Conservation (phyloP, 2,888 invertebrate species). For the Rosalia funebris region DNA sequence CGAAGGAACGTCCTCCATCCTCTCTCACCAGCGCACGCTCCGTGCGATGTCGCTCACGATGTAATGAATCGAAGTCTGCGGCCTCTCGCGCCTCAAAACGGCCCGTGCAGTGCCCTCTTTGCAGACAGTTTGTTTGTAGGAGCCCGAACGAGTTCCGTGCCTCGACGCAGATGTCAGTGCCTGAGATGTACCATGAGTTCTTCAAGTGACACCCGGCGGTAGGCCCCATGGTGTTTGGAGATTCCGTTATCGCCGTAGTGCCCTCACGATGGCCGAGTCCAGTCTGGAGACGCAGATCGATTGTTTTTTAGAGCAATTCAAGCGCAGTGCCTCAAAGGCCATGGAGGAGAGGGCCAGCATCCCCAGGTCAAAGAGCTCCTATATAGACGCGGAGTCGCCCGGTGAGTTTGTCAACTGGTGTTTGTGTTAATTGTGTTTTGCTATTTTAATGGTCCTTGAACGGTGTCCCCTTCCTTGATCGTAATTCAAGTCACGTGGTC, state of each 20-base stretch:
- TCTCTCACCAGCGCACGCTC: conserved; percentile 2
- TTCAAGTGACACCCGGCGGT: conserved; percentile 28
- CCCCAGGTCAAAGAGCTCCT: conserved; percentile 53
- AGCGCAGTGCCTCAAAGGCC: conserved; percentile 80
- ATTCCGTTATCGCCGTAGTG: conserved; percentile 26
- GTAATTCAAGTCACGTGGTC: conserved; percentile 3
- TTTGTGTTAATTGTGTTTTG: conserved; percentile 18
- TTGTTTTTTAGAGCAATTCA: conserved; percentile 85
- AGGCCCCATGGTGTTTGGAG: conserved; percentile 12
- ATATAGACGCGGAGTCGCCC: conserved; percentile 54
- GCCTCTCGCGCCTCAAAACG: conserved; percentile 9
- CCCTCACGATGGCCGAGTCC: conserved; percentile 52
- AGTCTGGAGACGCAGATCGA: conserved; percentile 86
- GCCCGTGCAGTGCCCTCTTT: conserved; percentile 30
- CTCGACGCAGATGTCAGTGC: conserved; percentile 22
- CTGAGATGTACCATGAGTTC: conserved; percentile 28
- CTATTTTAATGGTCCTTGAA: conserved; percentile 24
- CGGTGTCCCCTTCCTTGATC: conserved; percentile 15
- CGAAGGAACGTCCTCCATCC: background rate
- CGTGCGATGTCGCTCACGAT: conserved; percentile 26
- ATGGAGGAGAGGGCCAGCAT: conserved; percentile 64
- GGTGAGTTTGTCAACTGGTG: conserved; percentile 47
- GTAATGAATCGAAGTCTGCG: conserved; percentile 34
- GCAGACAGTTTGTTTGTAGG: conserved; percentile 18
- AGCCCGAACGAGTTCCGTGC: background rate